Evolutionary conservation across 2,888 invertebrate genomes (phyloP).

Genomic region (Leucania comma): DNA sequence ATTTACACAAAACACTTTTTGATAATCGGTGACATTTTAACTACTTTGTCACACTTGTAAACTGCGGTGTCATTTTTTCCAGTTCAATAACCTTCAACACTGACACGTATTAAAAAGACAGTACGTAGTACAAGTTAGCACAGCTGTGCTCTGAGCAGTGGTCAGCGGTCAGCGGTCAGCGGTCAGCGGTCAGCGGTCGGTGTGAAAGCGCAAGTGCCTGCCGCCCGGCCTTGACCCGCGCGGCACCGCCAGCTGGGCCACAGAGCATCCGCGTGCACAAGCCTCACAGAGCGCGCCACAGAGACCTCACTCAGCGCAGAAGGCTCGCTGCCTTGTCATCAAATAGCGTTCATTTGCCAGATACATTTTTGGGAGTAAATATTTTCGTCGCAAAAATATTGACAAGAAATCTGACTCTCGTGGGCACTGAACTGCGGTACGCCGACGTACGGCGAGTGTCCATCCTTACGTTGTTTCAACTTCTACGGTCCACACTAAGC

Average conservation of each 20-base stretch:
- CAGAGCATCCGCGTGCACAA: not conserved
- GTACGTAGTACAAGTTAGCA: not conserved
- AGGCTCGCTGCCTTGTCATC: not conserved
- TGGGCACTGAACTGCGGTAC: too few species aligned
- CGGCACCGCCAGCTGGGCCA: not conserved
- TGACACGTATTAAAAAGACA: not conserved
- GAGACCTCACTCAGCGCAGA: not conserved
- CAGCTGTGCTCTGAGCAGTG: not conserved
- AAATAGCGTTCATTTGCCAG: not conserved
- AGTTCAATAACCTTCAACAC: not conserved
- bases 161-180: not conserved
- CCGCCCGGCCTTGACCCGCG: not conserved
- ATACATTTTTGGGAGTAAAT: not conserved
- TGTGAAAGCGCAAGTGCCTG: slow-evolving; percentile 6
- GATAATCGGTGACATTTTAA: not conserved
- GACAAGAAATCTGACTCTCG: not conserved
- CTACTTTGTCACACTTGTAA: not conserved
- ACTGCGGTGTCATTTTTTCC: not conserved
- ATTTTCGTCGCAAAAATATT: not conserved
- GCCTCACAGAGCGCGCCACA: not conserved
- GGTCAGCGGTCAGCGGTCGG: not conserved
- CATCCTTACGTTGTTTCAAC: too few species aligned
- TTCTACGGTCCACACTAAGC: too few species aligned
- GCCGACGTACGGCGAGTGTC: too few species aligned
- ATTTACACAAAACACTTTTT: not conserved